Percentiles rank a stretch among this genome's conserved stretches.
phyloP scores from a whole-genome alignment of 2,113 vertebrate genomes.

The Oreochromis aureus region DNA sequence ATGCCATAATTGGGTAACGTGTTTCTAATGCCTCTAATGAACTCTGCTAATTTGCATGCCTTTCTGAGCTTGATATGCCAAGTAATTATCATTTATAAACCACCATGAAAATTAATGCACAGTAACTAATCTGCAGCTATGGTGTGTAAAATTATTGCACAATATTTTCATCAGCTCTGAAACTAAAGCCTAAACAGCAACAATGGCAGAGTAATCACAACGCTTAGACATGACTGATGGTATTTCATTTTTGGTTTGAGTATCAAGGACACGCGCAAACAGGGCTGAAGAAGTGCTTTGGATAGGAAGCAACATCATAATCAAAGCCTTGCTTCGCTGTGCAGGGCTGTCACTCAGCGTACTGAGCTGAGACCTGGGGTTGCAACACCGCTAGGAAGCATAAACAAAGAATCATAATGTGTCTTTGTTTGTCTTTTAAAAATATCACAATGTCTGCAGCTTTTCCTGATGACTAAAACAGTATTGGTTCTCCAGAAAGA shows the following conservation, averaged over 20 bases:
- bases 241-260: neutral
- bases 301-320: neutral
- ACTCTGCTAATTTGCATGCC: constrained; percentile 59
- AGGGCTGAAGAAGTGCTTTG: neutral
- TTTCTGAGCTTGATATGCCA: constrained; percentile 48
- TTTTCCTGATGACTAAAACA: neutral
- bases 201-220: constrained; percentile 8
- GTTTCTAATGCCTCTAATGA: constrained; percentile 55
- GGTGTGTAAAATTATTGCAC: constrained; percentile 42
- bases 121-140: constrained; percentile 51
- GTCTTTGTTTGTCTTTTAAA: constrained; percentile 1
- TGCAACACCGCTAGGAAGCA: neutral
- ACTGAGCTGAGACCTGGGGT: constrained; percentile 18
- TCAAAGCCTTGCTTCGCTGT: constrained; percentile 18
- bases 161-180: constrained; percentile 39
- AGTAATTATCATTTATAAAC: constrained; percentile 56
- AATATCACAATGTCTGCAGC: constrained; percentile 8
- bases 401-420: neutral
- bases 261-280: constrained; percentile 3
- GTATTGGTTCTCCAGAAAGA: neutral
- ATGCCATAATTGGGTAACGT: constrained; percentile 46
- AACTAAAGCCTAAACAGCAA: constrained; percentile 19
- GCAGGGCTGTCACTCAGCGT: constrained; percentile 4
- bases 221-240: constrained; percentile 18
- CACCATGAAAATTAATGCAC: constrained; percentile 55